phyloP scores from a whole-genome alignment of 2,113 vertebrate genomes.

The Vidua chalybeata region DNA sequence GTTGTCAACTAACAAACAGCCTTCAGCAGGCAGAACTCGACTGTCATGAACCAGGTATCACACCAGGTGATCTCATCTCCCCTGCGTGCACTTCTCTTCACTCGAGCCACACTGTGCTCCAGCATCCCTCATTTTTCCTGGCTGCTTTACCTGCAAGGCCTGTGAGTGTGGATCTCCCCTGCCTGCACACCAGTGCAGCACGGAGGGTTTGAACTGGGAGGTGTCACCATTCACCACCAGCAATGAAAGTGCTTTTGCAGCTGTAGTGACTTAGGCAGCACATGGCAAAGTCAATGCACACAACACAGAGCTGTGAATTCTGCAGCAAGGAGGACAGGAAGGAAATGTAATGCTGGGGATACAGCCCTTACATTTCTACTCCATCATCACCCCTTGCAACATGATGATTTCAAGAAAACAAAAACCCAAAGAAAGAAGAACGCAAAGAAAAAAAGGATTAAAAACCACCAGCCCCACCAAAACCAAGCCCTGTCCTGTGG shows the following conservation, averaged over 20 bases:
- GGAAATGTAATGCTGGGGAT: not conserved
- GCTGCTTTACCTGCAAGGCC: not conserved
- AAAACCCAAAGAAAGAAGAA: not conserved
- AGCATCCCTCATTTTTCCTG: accelerated
- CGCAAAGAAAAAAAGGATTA: not conserved
- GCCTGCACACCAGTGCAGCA: accelerated
- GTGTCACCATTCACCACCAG: not conserved
- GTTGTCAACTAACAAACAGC: not conserved
- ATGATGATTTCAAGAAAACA: not conserved
- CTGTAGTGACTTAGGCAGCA: not conserved
- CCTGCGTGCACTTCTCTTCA: accelerated
- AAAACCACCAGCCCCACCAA: not conserved
- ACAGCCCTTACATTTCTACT: not conserved
- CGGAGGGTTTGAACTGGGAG: accelerated
- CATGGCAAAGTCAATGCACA: not conserved
- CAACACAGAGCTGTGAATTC: not conserved
- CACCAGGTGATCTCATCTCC: accelerated
- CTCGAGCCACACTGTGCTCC: not conserved
- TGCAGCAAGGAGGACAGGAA: not conserved
- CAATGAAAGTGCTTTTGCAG: accelerated
- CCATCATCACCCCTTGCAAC: not conserved
- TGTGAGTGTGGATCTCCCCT: accelerated
- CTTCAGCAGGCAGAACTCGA: not conserved
- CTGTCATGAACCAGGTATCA: accelerated
- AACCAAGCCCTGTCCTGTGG: not conserved